phyloP scores from a whole-genome alignment of 2,888 invertebrate genomes.

The Plagiodera versicolora region DNA sequence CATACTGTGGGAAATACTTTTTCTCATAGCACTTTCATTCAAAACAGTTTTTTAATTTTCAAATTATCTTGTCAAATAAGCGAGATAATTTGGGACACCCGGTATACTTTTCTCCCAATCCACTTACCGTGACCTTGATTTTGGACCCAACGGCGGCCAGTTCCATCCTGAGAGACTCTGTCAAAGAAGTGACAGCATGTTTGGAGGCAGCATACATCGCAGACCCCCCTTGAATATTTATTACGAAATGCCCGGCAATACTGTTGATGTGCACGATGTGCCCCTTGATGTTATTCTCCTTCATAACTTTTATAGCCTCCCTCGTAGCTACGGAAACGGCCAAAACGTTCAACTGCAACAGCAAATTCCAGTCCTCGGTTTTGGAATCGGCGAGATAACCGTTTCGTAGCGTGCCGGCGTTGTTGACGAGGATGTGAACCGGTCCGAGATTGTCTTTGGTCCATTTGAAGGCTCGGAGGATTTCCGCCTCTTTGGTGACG shows the following conservation, averaged over 20 bases:
- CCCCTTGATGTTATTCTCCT: conserved; percentile 13
- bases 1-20: too few relatives aligned
- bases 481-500: conserved; percentile 45
- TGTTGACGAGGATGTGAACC: conserved; percentile 50
- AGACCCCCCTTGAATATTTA: too few relatives aligned
- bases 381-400: too few relatives aligned
- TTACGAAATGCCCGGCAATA: conserved; percentile 11
- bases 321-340: conserved; percentile 35
- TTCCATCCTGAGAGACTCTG: conserved; percentile 33
- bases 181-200: conserved; percentile 34
- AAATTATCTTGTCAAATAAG: too few relatives aligned
- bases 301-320: conserved; percentile 32
- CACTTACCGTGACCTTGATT: conserved; percentile 36
- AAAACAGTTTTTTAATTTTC: too few relatives aligned
- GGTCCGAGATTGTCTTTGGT: conserved; percentile 46
- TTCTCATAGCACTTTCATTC: too few relatives aligned
- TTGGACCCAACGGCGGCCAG: conserved; percentile 18
- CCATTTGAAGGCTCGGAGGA: conserved; percentile 45
- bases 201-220: conserved; percentile 34
- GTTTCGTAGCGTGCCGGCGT: conserved; percentile 46
- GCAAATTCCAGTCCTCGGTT: conserved; percentile 28
- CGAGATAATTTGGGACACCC: too few relatives aligned
- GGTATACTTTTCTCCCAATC: too few relatives aligned
- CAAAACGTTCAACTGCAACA: conserved; percentile 29
- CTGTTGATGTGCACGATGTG: conserved; percentile 22